Evolutionary conservation across 2,888 invertebrate genomes (phyloP), one percentile per base, ranked within the genome.

Genomic region (Zygaena filipendulae): DNA sequence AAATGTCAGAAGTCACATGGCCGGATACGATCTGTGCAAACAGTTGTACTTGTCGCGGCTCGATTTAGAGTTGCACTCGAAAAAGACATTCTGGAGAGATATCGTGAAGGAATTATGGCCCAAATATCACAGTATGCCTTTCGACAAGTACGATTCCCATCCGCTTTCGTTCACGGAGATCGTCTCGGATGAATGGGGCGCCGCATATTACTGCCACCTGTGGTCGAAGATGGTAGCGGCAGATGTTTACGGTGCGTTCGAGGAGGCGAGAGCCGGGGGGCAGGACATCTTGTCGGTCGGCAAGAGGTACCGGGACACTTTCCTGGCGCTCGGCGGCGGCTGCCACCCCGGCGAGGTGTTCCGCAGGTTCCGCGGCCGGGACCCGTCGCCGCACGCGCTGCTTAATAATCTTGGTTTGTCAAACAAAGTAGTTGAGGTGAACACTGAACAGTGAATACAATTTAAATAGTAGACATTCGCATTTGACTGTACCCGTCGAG

Each of bases 201-300:
- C 92, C 0, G 91, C 92, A 0, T 92, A 94, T 56, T 97, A 91
- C 58, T 87, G 92, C 29, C 83, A 87, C 51, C 59, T 92, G 9
- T 96, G 96, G 93, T 89, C 95, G 2, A 83, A 83, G 52, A 88
- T 97, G 84, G 83, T 96, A 25, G 96, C 96, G 0, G 94, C 96
- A 1, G 97, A 97, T 63, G 84, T 91, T 16, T 94, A 88, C 57
- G 88, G 89, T 54, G 91, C 92, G 25, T 96, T 97, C 60, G 82
- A 87, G 35, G 91, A 92, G 59, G 85, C 75, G 1, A 72, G 80
- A 41, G 61, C 68, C 23, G 68, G 80, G 1, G 80, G 84, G 7
- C 63, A 79, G 28, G 75, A 81, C 41, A 54, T 83, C 37, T 40
- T 79, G 42, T 84, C 81, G 23, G 83, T 87, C 3, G 89, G 88